Evolutionary conservation across 2,888 invertebrate genomes (phyloP), one percentile per base, ranked within the genome.

Genomic region (Mythimna pallens): DNA sequence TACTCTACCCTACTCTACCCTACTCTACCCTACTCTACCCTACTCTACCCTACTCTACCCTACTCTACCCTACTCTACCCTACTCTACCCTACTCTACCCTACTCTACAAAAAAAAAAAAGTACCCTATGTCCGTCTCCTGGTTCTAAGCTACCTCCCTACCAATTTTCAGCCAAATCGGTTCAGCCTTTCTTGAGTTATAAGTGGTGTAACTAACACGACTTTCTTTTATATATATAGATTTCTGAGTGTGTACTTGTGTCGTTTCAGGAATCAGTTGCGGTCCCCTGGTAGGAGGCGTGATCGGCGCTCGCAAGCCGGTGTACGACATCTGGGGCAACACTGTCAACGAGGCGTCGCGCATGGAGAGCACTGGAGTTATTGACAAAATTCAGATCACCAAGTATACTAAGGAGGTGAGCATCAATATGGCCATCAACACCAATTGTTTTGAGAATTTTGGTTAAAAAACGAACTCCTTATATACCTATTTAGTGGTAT

Each of bases 251-350:
- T 22, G 9, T 10, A 6, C 12, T 30, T 34, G 3, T 20, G 55
- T 5, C 54, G 2, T 69, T 43, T 34, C 89, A 98, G 98, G 99
- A 30, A 98, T 99, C 70, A 98, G 98, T 88, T 98, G 98, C 92
- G 99, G 99, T 0, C 98, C 99, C 0, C 95, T 99, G n/a, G 99
- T 99, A 2, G 99, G 99, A 80, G 99, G 99, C 0, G 99, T 99
- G 0, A 99, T 99, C 83, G 99, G 99, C 7, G 99, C 99, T 0
- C 97, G 98, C 65, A 99, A 99, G 92, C 99, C 99, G 0, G 99
- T 99, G 77, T 99, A 99, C 94, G 99, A 99, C 92, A 99, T 99
- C 85, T 99, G 99, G 99, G 99, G 99, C 0, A 98, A 99, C 93
- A 99, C 99, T 0, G 99, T 99, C 3, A 99, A 99, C 94, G 98